A percentile compares a stretch with the other conserved stretches of the same genome.
Conservation (phyloP, 2,797 vertebrate species). For the Sebastes hubbsi region DNA sequence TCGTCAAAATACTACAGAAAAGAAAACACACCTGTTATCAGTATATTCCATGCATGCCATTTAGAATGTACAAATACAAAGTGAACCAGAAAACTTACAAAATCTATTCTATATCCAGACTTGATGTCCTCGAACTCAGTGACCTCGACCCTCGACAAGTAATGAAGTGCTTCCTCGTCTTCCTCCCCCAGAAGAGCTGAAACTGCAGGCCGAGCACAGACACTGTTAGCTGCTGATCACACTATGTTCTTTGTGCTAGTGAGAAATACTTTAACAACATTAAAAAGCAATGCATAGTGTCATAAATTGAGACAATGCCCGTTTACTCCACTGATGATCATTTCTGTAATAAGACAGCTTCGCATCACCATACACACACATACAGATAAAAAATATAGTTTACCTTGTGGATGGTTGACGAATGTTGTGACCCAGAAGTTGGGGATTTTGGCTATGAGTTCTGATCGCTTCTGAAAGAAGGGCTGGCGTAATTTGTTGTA, state of each 20-base stretch:
- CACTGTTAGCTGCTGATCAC: background rate
- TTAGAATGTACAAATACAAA: background rate
- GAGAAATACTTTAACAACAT: background rate
- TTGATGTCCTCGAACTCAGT: conserved; percentile 99
- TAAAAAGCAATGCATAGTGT: background rate
- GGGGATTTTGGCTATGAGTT: conserved; percentile 98
- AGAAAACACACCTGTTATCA: background rate
- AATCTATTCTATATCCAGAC: conserved; percentile 99
- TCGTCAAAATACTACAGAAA: conserved; percentile 93
- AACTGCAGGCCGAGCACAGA: conserved; percentile 77
- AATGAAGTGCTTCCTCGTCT: conserved; percentile 97
- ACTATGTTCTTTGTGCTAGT: background rate
- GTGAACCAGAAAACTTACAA: conserved; percentile 85
- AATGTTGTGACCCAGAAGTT: conserved; percentile 99
- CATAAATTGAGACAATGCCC: background rate
- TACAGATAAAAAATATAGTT: background rate
- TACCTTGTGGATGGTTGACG: conserved; percentile 99
- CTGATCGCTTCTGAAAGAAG: conserved; percentile 99
- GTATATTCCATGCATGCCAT: fast-evolving
- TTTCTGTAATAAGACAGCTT: too few relatives aligned
- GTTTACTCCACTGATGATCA: background rate
- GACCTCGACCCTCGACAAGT: conserved; percentile 97
- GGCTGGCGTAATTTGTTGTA: conserved; percentile 99
- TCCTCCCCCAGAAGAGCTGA: conserved; percentile 97
- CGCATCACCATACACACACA: background rate